Base-by-base conservation (phyloP, 2,888 invertebrate species). In the Osedax frankpressi region DNA sequence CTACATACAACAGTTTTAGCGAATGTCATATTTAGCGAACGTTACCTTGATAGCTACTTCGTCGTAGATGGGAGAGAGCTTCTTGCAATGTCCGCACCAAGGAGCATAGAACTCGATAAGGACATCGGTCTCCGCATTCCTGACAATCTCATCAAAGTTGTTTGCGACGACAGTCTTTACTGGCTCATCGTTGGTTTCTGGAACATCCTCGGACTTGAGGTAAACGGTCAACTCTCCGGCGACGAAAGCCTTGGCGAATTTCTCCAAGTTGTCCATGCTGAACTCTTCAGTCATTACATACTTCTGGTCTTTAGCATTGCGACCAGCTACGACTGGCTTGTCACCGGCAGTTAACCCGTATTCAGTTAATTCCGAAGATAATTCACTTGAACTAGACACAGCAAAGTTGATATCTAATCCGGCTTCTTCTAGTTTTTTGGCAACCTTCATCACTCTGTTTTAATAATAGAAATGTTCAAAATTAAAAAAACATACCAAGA, bases 101-200 rank as follows among this genome's bases (percentile, higher is more conserved):
- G 96, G 96, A 44, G 97, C 97, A 85, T 98, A 98, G 87, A 98
- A 98, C 86, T 99, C 97, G 78, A 98, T 89, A 65, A 99, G 88
- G 1, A 93, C 92, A 84, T 99, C 98, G 82, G 93, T 91, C 30
- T 88, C 91, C 79, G 92, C 91, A 83, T 97, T 91, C 1, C 89
- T 89, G 0, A 98, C 93, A 74, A 95, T 87, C 74, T 96, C 92
- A 82, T 95, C 91, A 86, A 97, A 98, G 88, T 96, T 98, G 87
- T 93, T 93, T 77, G 91, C 97, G 6, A 99, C 98, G 1, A 93
- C 94, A 27, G 84, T 84, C 81, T 84, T 84, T 1, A 85, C 84
- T 73, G 82, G 80, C 27, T 90, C 80, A 80, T 89, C 89, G 81
- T 93, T 92, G 75, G 87, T 88, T 75, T 90, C 92, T 2, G 98